phyloP scores from a whole-genome alignment of 2,797 vertebrate species.

The Paedocypris micromegethes region DNA sequence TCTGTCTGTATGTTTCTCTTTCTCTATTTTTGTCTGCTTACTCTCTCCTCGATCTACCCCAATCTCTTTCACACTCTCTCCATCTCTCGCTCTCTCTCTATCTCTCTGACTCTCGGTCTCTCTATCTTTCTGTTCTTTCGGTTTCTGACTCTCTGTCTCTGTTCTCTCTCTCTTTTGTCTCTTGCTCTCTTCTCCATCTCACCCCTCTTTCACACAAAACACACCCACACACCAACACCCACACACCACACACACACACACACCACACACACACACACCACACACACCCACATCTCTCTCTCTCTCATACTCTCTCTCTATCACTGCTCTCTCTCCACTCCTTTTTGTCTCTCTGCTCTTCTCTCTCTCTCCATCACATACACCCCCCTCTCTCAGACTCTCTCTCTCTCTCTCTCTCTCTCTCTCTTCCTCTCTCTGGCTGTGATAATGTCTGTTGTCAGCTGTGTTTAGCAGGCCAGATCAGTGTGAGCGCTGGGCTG shows the following conservation, averaged over 20 bases:
- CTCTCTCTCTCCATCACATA: neutral
- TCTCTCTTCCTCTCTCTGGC: conserved; percentile 71
- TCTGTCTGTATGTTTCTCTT: conserved; percentile 3
- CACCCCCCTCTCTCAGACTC: neutral
- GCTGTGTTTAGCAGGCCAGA: conserved; percentile 99
- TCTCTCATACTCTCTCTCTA: too few species aligned
- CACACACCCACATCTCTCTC: too few species aligned
- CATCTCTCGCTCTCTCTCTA: conserved; percentile 13
- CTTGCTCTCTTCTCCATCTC: too few species aligned
- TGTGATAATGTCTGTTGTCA: conserved; percentile 99
- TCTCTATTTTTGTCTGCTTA: too few species aligned
- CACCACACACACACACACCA: too few species aligned
- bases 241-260: too few species aligned
- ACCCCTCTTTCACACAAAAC: too few species aligned
- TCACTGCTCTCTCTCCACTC: too few species aligned
- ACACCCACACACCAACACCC: too few species aligned
- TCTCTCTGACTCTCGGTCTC: conserved; percentile 52
- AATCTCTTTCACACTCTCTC: too few species aligned
- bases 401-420: conserved; percentile 9
- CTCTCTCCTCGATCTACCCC: too few species aligned
- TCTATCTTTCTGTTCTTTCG: too few species aligned
- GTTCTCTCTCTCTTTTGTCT: conserved; percentile 71
- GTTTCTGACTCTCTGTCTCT: conserved; percentile 14
- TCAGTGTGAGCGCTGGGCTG: conserved; percentile 99
- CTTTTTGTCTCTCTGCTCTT: conserved; percentile 54